phyloP scores from a whole-genome alignment of 2,888 invertebrate species.

The Dinocampus coccinellae region DNA sequence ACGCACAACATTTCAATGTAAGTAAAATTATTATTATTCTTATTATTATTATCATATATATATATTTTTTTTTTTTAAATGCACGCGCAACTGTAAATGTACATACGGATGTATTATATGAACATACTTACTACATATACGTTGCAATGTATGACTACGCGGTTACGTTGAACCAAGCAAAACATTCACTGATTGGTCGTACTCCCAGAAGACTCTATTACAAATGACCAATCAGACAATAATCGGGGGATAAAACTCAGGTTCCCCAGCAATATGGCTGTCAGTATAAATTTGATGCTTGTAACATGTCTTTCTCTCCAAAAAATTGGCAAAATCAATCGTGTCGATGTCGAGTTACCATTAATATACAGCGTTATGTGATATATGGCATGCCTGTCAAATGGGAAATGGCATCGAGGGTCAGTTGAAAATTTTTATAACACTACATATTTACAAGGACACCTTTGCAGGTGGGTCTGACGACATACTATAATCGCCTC shows the following conservation, averaged over 20 bases:
- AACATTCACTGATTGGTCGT: conserved; percentile 14
- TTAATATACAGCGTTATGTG: conserved; percentile 70
- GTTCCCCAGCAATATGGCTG: conserved; percentile 92
- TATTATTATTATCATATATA: no score
- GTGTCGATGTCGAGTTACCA: conserved; percentile 72
- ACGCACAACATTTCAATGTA: no score
- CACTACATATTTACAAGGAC: conserved; percentile 28
- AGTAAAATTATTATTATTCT: no score
- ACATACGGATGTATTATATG: no score
- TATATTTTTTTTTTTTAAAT: no score
- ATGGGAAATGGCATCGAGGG: conserved; percentile 74
- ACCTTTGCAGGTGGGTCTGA: conserved; percentile 40
- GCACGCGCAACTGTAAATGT: no score
- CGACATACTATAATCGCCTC: neutral
- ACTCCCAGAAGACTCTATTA: neutral
- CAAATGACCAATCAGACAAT: conserved; percentile 75
- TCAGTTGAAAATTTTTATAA: conserved; percentile 65
- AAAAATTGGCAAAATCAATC: conserved; percentile 75
- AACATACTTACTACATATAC: neutral
- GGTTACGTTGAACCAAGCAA: neutral
- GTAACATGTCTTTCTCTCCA: conserved; percentile 88
- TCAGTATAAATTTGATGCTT: conserved; percentile 97
- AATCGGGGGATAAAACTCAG: conserved; percentile 84
- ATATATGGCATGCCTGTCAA: conserved; percentile 71
- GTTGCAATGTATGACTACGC: neutral